phyloP scores from a whole-genome alignment of 1,140 invertebrate genomes.

The Aphelinus atriplicis region DNA sequence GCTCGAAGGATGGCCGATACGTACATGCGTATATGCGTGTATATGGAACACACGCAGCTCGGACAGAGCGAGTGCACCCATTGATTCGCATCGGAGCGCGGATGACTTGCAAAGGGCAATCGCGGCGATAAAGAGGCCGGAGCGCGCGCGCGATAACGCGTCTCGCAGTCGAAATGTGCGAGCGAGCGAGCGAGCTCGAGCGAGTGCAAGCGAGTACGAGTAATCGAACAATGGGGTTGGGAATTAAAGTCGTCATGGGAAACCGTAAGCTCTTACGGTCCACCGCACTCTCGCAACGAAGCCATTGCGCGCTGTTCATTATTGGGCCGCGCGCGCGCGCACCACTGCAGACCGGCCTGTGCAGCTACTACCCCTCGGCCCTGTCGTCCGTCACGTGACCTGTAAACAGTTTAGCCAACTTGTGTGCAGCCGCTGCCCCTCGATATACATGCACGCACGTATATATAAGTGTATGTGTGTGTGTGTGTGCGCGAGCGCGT shows the following conservation, averaged over 20 bases:
- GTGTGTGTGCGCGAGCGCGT: no score
- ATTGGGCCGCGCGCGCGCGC: conserved; percentile 37
- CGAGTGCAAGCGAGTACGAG: neutral
- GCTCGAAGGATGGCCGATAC: no score
- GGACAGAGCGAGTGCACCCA: no score
- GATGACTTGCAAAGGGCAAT: conserved; percentile 23
- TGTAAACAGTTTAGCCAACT: conserved; percentile 53
- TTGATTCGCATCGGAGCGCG: neutral
- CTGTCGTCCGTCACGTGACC: conserved; percentile 51
- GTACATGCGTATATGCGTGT: no score
- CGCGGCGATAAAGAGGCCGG: no score
- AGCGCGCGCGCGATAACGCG: no score
- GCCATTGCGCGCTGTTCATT: conserved; percentile 50
- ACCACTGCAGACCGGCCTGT: neutral
- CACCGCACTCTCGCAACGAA: conserved; percentile 49
- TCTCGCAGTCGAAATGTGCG: no score
- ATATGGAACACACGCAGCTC: no score
- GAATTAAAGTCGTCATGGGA: conserved; percentile 65
- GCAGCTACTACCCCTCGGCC: conserved; percentile 46
- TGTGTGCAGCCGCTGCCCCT: neutral
- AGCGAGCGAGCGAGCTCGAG: no score
- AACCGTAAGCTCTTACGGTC: conserved; percentile 61
- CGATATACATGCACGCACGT: neutral
- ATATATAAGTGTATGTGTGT: no score
- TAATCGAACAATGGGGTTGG: conserved; percentile 52